A percentile compares a stretch with the other conserved stretches of the same genome.
These are phyloP conservation scores for Laticauda colubrina DNA, from an alignment of 2,113 vertebrate genomes.

Conservation along the genomic window DNA sequence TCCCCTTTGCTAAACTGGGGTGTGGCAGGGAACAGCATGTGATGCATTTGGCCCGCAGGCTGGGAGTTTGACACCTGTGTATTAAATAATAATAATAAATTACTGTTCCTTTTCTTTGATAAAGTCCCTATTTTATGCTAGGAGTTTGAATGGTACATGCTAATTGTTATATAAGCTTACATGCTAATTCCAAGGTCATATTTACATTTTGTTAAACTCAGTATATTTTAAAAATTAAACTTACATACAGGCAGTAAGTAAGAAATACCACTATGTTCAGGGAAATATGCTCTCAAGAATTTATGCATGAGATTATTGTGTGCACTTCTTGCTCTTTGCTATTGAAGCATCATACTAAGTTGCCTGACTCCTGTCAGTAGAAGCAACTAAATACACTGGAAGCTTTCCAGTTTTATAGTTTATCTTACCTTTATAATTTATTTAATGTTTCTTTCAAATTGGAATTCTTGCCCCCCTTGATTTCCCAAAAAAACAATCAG, in stretches of 20 bases:
- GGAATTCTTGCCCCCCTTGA: background rate
- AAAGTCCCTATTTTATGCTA: background rate
- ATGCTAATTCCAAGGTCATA: background rate
- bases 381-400: background rate
- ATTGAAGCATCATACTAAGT: background rate
- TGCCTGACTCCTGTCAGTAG: background rate
- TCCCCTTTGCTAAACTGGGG: too few relatives aligned
- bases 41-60: too few relatives aligned
- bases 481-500: background rate
- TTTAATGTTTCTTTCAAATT: background rate
- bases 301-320: background rate
- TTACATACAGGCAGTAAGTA: background rate
- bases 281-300: background rate
- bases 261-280: background rate
- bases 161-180: background rate
- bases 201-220: background rate
- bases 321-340: background rate
- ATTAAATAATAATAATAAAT: background rate
- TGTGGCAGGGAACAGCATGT: too few relatives aligned
- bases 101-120: background rate
- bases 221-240: background rate
- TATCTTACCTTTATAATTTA: background rate
- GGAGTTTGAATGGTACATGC: background rate
- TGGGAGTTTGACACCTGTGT: too few relatives aligned
- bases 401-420: background rate